A percentile compares a stretch with the other conserved stretches of the same genome.
Evolutionary conservation across 2,888 invertebrate species (phyloP).

Genomic region (Apomyelois bistriatella): DNA sequence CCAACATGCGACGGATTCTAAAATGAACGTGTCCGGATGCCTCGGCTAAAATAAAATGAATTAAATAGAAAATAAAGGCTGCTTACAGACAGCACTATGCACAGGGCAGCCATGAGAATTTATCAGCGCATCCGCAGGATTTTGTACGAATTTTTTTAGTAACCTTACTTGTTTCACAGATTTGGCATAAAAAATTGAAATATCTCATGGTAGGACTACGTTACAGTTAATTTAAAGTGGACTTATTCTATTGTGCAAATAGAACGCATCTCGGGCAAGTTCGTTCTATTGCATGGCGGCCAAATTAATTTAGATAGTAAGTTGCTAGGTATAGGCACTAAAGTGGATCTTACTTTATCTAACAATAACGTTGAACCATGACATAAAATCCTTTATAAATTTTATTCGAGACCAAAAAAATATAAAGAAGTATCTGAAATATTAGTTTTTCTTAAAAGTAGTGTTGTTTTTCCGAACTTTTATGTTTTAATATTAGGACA

Average conservation of each 20-base stretch:
- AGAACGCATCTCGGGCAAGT: neutral
- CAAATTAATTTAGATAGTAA: neutral
- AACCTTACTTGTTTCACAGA: no score
- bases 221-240: neutral
- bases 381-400: slow-evolving; percentile 1
- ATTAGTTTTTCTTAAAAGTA: neutral
- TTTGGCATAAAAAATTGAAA: no score
- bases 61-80: neutral
- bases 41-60: neutral
- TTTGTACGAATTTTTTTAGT: no score
- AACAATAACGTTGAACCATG: slow-evolving; percentile 8
- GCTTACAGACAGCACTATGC: no score
- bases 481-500: no score
- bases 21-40: slow-evolving; percentile 6
- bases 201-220: no score
- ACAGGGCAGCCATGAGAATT: no score
- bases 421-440: neutral
- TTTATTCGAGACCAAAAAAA: slow-evolving; percentile 6
- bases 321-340: neutral
- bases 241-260: neutral
- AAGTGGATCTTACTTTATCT: neutral
- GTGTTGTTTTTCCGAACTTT: no score
- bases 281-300: slow-evolving; percentile 9
- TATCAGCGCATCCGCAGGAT: no score
- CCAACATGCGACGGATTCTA: neutral